Percentiles rank a stretch among this genome's conserved stretches.
Conservation (phyloP, 1,140 invertebrate genomes). For the Vanessa tameamea region DNA sequence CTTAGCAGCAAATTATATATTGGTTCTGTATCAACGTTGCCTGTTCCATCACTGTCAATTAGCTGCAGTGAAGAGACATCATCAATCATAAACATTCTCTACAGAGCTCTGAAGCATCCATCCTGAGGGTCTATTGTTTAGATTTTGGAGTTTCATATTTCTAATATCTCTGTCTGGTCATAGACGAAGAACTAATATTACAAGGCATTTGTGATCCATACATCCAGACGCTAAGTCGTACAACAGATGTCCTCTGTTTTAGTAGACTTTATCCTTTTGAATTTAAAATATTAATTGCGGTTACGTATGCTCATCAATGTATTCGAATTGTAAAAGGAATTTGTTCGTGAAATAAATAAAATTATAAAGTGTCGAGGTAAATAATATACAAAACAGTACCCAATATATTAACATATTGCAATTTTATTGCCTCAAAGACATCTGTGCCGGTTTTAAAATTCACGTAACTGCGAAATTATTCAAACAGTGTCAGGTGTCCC, state of each 20-base stretch:
- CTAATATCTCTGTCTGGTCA: slow-evolving; percentile 11
- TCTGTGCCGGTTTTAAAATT: slow-evolving; percentile 67
- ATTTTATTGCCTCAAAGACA: slow-evolving; percentile 62
- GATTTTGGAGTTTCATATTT: slow-evolving; percentile 50
- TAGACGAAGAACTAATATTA: not conserved
- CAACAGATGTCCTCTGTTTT: too few relatives aligned
- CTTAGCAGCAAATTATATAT: slow-evolving; percentile 40
- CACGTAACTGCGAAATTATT: slow-evolving; percentile 73
- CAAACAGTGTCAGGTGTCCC: slow-evolving; percentile 70
- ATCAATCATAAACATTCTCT: slow-evolving; percentile 74
- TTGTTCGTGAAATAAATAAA: not conserved
- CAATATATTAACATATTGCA: slow-evolving; percentile 36
- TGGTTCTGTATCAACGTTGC: slow-evolving; percentile 35
- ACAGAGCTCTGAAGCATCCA: slow-evolving; percentile 40
- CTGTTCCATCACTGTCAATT: slow-evolving; percentile 79
- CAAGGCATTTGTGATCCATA: not conserved
- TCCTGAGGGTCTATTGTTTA: slow-evolving; percentile 65
- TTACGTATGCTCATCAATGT: not conserved
- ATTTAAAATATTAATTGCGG: too few relatives aligned
- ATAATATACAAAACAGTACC: slow-evolving; percentile 13
- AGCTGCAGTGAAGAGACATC: slow-evolving; percentile 67
- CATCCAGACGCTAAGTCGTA: too few relatives aligned
- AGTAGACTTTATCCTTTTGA: too few relatives aligned
- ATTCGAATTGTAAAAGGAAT: not conserved
- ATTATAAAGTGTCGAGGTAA: not conserved